Conservation (phyloP, 2,888 invertebrate species). For the Amblyjoppa proteus region DNA sequence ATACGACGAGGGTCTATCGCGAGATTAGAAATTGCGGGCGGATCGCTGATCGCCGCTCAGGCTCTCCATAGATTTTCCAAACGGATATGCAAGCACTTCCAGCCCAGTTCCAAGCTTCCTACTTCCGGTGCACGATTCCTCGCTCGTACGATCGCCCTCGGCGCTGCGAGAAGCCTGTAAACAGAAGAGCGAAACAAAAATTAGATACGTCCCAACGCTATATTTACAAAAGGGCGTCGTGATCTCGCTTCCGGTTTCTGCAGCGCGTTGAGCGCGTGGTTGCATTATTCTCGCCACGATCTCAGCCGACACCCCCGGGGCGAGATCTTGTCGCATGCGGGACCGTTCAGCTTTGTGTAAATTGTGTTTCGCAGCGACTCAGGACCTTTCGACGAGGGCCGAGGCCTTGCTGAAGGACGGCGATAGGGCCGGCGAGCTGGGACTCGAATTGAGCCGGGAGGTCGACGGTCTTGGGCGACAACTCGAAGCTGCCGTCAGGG, state of each 20-base stretch:
- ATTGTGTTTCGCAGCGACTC: conserved; percentile 85
- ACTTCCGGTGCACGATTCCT: neutral
- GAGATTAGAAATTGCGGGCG: conserved; percentile 38
- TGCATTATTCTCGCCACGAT: conserved; percentile 41
- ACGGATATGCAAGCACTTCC: conserved; percentile 30
- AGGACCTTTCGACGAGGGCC: conserved; percentile 87
- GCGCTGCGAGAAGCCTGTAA: neutral
- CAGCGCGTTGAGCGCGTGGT: neutral
- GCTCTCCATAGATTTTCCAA: conserved; percentile 45
- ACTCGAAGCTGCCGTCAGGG: conserved; percentile 87
- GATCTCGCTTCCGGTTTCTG: conserved; percentile 18
- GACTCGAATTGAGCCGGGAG: conserved; percentile 87
- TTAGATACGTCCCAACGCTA: neutral
- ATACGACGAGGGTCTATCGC: conserved; percentile 31
- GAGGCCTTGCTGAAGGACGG: conserved; percentile 87
- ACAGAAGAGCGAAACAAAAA: conserved; percentile 7
- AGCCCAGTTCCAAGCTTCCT: neutral
- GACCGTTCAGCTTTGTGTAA: conserved; percentile 43
- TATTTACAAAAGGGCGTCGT: conserved; percentile 9
- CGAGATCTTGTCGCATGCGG: conserved; percentile 59
- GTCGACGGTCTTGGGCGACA: conserved; percentile 88
- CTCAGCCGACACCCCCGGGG: neutral
- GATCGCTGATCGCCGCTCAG: conserved; percentile 37
- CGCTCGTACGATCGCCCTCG: conserved; percentile 5
- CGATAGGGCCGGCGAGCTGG: conserved; percentile 86